Evolutionary conservation across 1,140 invertebrate species (phyloP), one percentile per base, ranked within the genome.

Genomic region (Drosophila persimilis): DNA sequence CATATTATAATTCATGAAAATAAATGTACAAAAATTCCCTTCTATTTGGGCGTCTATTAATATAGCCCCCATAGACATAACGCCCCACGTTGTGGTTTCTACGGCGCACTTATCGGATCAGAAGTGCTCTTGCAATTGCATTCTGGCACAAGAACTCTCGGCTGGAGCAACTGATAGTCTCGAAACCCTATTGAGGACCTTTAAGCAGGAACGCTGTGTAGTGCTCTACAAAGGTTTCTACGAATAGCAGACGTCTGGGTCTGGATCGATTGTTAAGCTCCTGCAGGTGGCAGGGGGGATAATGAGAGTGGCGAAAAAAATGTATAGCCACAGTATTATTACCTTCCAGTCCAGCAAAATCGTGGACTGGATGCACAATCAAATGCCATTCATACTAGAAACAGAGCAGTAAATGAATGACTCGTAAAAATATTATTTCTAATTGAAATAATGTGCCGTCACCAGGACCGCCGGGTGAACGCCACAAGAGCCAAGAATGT

Each of bases 181-280:
- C 20, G 20, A 20, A 20, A 20, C 20, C 1, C 20, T 20, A 20
- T 20, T 2, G 20, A 20, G 20, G 20, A 20, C 95, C 9, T 92
- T 97, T 24, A 91, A 91, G 52, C 93, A 94, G 69, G 95, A 94
- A 54, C 93, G 96, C 74, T 98, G 97, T 92, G 93, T 97, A 15
- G 92, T 95, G 93, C 15, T 15, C 15, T 15, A 0, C 67, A 95
- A 97, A 92, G 96, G 96, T 17, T 17, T 1, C 90, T 98, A 96
- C 92, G 97, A 98, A 92, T 97, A 96, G 96, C 94, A 97, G 90
- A 95, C 95, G 9, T 93, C 93, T n/a, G 92, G 93, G 91, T 94
- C 24, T 93, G 90, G 93, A 95, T 94, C 93, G 1, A 92, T 92
- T 83, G 94, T 95, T 17, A 92, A 95, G 6, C 89, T 97, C 11